phyloP scores from a whole-genome alignment of 92 coral and sea anemone species.

The Chrysogorgia sp. region DNA sequence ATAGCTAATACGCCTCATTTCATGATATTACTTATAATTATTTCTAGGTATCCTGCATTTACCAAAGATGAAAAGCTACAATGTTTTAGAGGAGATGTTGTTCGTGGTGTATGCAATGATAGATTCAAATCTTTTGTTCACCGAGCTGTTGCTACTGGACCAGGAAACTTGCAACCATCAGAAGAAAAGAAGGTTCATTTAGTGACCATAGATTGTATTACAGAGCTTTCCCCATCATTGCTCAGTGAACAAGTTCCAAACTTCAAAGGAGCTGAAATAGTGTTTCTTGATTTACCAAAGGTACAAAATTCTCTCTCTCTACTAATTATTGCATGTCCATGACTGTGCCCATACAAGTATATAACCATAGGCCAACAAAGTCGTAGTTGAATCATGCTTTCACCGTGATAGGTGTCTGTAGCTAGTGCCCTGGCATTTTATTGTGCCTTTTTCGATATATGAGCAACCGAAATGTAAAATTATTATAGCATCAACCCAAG shows the following conservation, averaged over 20 bases:
- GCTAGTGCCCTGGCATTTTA: too few species aligned
- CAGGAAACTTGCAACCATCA: neutral
- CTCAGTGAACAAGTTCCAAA: neutral
- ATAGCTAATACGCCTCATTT: too few species aligned
- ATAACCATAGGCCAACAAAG: too few species aligned
- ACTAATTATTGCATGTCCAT: too few species aligned
- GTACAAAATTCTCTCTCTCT: too few species aligned
- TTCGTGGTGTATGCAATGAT: neutral
- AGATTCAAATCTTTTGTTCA: neutral
- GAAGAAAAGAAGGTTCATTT: neutral
- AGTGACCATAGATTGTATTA: neutral
- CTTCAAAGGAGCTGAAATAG: neutral
- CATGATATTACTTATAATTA: neutral
- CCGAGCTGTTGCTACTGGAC: neutral
- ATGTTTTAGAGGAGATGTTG: neutral
- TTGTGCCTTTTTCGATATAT: too few species aligned
- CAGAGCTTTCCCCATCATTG: neutral
- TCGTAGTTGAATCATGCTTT: too few species aligned
- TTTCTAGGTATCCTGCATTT: neutral
- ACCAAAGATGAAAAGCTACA: neutral
- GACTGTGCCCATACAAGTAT: too few species aligned
- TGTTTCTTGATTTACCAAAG: neutral
- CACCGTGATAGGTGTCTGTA: too few species aligned
- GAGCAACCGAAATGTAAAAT: too few species aligned
- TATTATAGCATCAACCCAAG: too few species aligned